A percentile compares a stretch with the other conserved stretches of the same genome.
Conservation (phyloP, 2,797 vertebrate species). For the Hephaestus fuliginosus region DNA sequence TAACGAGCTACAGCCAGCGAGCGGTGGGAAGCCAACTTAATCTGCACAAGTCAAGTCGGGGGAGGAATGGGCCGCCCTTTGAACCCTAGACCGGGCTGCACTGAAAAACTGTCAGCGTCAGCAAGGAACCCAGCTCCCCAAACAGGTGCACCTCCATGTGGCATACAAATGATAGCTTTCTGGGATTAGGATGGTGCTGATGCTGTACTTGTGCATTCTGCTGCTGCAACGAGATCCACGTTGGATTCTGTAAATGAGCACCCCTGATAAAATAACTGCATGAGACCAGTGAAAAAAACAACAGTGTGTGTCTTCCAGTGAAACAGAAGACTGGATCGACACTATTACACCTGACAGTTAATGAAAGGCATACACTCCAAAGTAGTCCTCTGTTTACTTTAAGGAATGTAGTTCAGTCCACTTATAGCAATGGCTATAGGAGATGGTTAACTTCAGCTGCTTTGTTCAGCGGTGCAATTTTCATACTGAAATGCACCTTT, state of each 20-base stretch:
- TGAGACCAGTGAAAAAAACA: constrained; percentile 20
- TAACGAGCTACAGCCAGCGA: constrained; percentile 72
- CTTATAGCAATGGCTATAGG: neutral
- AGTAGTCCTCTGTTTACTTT: neutral
- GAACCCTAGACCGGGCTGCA: constrained; percentile 63
- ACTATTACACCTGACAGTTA: neutral
- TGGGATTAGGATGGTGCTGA: constrained; percentile 76
- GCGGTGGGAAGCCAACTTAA: constrained; percentile 69
- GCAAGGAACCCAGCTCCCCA: constrained; percentile 67
- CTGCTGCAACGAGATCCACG: constrained; percentile 54
- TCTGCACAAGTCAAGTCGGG: constrained; percentile 77
- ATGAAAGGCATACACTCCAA: neutral
- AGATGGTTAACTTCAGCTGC: neutral
- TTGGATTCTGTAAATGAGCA: constrained; percentile 60
- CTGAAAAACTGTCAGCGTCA: constrained; percentile 71
- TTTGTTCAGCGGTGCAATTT: neutral
- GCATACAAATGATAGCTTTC: constrained; percentile 75
- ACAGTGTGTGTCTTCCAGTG: neutral
- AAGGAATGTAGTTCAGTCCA: neutral
- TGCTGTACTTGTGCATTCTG: constrained; percentile 59
- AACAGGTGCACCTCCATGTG: constrained; percentile 73
- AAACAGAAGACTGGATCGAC: constrained; percentile 2
- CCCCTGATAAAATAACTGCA: constrained; percentile 44
- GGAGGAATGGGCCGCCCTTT: constrained; percentile 74
- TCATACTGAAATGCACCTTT: neutral